These are phyloP conservation scores for Brachynemurus nebulosus DNA, from an alignment of 2,888 invertebrate species.

Conservation along the genomic window DNA sequence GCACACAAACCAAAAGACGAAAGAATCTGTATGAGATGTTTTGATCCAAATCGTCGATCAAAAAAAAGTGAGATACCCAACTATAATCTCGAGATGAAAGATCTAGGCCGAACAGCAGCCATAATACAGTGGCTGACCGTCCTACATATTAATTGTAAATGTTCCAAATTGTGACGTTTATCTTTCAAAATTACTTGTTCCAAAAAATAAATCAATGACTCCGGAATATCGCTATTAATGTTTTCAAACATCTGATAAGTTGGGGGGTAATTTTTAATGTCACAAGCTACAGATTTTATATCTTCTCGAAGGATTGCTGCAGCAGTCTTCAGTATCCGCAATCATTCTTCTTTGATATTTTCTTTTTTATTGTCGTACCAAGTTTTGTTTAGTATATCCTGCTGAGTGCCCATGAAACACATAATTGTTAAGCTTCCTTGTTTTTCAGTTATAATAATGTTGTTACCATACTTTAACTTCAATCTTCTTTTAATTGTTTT, in stretches of 20 bases:
- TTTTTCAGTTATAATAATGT: conserved; percentile 21
- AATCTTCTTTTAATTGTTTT: conserved; percentile 18
- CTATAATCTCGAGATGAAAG: background rate
- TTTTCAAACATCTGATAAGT: conserved; percentile 22
- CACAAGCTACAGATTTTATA: conserved; percentile 12
- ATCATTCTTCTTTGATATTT: conserved; percentile 21
- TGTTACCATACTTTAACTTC: conserved; percentile 1
- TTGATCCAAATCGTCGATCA: background rate
- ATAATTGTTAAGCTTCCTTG: conserved; percentile 12
- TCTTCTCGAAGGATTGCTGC: conserved; percentile 15
- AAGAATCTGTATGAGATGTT: conserved; percentile 1
- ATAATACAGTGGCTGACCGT: background rate
- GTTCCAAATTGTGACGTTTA: background rate
- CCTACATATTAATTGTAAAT: background rate
- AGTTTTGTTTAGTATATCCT: conserved; percentile 17
- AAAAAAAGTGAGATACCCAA: background rate
- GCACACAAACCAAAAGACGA: conserved; percentile 2
- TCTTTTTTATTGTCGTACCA: conserved; percentile 20
- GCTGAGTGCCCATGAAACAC: conserved; percentile 11
- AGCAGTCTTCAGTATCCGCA: conserved; percentile 16
- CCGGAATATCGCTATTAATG: conserved; percentile 22
- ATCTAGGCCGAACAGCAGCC: no score
- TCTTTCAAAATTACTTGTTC: conserved; percentile 22
- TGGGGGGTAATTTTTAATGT: conserved; percentile 21
- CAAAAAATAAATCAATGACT: conserved; percentile 20